phyloP scores from a whole-genome alignment of 2,888 invertebrate genomes.

The Archips xylosteana region DNA sequence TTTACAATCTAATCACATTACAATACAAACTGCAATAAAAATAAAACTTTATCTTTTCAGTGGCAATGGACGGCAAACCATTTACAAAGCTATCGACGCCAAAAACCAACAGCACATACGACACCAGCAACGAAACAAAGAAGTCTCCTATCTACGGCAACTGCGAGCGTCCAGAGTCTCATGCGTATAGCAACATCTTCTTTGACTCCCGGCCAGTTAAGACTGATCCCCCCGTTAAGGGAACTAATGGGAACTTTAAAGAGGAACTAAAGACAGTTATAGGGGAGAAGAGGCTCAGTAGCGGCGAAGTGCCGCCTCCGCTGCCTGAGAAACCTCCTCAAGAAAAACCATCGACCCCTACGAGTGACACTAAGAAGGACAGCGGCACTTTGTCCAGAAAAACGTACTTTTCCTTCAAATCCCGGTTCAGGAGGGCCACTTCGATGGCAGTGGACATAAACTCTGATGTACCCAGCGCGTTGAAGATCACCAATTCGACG shows the following conservation, averaged over 20 bases:
- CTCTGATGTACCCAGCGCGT: conserved; percentile 79
- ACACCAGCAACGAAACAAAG: conserved; percentile 59
- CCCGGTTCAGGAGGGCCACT: conserved; percentile 86
- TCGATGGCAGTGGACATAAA: conserved; percentile 84
- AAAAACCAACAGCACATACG: conserved; percentile 66
- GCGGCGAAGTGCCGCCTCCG: conserved; percentile 68
- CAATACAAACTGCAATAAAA: conserved; percentile 1
- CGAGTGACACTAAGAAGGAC: conserved; percentile 71
- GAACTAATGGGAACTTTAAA: conserved; percentile 65
- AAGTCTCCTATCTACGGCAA: conserved; percentile 73
- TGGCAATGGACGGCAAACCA: conserved; percentile 78
- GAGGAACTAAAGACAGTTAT: conserved; percentile 76
- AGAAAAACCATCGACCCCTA: conserved; percentile 73
- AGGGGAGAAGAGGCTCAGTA: conserved; percentile 68
- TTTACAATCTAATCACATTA: conserved; percentile 5
- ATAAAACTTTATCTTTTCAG: conserved; percentile 56
- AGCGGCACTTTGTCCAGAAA: conserved; percentile 76
- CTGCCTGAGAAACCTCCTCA: conserved; percentile 68
- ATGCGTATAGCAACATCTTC: conserved; percentile 70
- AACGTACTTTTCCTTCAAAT: conserved; percentile 86
- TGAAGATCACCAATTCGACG: conserved; percentile 88
- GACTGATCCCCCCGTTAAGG: conserved; percentile 69
- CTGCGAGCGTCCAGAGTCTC: conserved; percentile 64
- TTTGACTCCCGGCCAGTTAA: conserved; percentile 68
- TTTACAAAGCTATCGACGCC: conserved; percentile 62